Evolutionary conservation across 2,888 invertebrate genomes (phyloP), one percentile per base, ranked within the genome.

Genomic region (Ectropis crepuscularia): DNA sequence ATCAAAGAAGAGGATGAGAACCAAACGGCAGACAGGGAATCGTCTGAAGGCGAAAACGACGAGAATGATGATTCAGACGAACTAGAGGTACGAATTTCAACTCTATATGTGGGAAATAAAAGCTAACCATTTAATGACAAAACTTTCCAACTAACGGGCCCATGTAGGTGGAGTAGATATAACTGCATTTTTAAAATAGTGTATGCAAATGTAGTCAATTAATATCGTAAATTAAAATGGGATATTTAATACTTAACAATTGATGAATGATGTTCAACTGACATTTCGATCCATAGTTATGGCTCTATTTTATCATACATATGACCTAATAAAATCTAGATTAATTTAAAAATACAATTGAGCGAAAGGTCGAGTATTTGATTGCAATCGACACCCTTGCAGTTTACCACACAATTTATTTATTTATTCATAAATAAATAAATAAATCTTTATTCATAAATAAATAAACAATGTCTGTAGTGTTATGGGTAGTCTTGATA

Each of bases 21-120:
- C 54, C 73, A 86, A 69, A 81, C 82, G 50, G 88, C 84, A 54
- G 93, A 93, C 64, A 87, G 89, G 70, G 93, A 94, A 68, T 91
- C 94, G 51, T 90, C 93, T 50, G 95, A 95, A 67, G 92, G 92
- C 51, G 95, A 94, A 78, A 94, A 94, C 78, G 95, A 95, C 65
- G 94, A 94, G 38, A 94, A 94, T 71, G 95, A 94, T 61, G 95
- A 95, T 73, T 95, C 95, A 51, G 96, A 96, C 69, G 94, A 94
- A 74, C 89, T 95, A 70, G 94, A 95, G 90, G 95, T 95, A 89
- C 71, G 71, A 16, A 45, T 53, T 67, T 47, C 36, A 60, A 54
- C 49, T 60, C 53, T 65, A 61, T 57, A 50, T 61, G 42, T 43
- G 48, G 48, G 53, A 7, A 41, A 46, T 61, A 49, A 45, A 16